Evolutionary conservation across 2,888 invertebrate species (phyloP).

Genomic region (Drosophila nigricruria): DNA sequence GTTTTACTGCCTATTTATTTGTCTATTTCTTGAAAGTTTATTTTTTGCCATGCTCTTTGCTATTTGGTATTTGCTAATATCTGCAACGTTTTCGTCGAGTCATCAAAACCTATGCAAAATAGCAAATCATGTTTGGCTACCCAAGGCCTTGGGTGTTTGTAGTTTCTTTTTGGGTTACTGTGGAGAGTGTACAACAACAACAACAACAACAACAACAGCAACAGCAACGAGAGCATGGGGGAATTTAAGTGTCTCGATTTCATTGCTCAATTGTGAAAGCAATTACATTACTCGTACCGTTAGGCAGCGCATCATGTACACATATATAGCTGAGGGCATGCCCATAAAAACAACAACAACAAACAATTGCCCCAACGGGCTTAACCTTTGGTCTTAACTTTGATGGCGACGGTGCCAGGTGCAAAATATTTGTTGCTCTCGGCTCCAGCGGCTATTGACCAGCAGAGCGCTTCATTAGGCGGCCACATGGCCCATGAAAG

Average conservation of each 20-base stretch:
- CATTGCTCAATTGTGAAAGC: constrained; percentile 58
- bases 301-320: constrained; percentile 16
- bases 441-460: constrained; percentile 61
- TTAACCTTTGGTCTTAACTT: constrained; percentile 29
- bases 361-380: constrained; percentile 21
- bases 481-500: constrained; percentile 35
- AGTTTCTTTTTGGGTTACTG: constrained; percentile 16
- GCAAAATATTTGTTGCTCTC: constrained; percentile 40
- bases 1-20: constrained; percentile 5
- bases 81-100: constrained; percentile 22
- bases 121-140: constrained; percentile 29
- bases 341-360: constrained; percentile 4
- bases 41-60: constrained; percentile 12
- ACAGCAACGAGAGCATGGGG: not conserved
- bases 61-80: constrained; percentile 8
- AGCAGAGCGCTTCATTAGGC: constrained; percentile 67
- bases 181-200: constrained; percentile 8
- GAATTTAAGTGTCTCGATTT: constrained; percentile 28
- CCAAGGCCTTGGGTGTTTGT: constrained; percentile 4
- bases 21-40: constrained; percentile 3
- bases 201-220: not conserved
- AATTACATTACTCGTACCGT: constrained; percentile 53
- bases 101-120: constrained; percentile 33
- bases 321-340: constrained; percentile 19
- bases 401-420: constrained; percentile 45